phyloP scores from a whole-genome alignment of 2,113 vertebrate species.

The Brevimyrus niger region DNA sequence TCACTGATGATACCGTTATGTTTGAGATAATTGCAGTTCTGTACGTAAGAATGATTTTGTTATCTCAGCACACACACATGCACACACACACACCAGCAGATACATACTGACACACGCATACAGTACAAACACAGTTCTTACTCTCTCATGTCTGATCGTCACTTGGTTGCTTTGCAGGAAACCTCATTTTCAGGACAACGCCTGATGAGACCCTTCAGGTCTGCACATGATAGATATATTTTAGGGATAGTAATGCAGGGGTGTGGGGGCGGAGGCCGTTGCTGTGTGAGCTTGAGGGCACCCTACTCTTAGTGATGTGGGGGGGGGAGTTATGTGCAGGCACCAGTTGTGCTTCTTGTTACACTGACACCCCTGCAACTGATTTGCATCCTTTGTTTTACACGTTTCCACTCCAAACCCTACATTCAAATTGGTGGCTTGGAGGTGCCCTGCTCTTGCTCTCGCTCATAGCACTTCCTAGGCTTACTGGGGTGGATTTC shows the following conservation, averaged over 20 bases:
- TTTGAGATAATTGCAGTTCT: conserved; percentile 38
- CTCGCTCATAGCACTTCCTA: background rate
- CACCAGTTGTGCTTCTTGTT: background rate
- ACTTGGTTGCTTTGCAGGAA: conserved; percentile 58
- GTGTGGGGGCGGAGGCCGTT: background rate
- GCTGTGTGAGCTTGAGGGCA: background rate
- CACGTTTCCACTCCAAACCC: background rate
- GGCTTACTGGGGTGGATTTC: background rate
- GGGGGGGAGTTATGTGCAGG: background rate
- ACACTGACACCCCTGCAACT: background rate
- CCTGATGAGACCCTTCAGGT: background rate
- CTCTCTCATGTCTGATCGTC: conserved; percentile 53
- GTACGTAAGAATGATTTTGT: conserved; percentile 38
- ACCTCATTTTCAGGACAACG: conserved; percentile 24
- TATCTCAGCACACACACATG: conserved; percentile 38
- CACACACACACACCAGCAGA: conserved; percentile 11
- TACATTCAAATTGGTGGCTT: background rate
- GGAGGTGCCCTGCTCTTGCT: background rate
- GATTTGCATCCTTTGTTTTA: background rate
- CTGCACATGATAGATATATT: background rate
- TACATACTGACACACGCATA: background rate
- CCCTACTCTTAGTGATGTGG: background rate
- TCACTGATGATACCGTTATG: conserved; percentile 38
- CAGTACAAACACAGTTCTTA: conserved; percentile 45
- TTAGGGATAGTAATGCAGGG: background rate